A percentile compares a stretch with the other conserved stretches of the same genome.
Evolutionary conservation across 2,888 invertebrate genomes (phyloP).

Genomic region (Drosophila hamatofila): DNA sequence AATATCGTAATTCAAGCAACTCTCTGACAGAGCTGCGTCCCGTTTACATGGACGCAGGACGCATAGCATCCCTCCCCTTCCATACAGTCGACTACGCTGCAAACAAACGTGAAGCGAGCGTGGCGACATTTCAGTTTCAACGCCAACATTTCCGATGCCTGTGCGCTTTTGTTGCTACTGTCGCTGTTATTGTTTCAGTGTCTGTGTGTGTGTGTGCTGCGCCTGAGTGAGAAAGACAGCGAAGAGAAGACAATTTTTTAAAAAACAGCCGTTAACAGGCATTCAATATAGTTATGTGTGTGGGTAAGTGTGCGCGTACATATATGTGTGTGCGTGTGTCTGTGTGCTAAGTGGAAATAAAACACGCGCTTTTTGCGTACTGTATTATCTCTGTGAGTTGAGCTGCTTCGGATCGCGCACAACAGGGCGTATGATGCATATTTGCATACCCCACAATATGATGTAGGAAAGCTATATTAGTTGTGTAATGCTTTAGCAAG

Average conservation of each 20-base stretch:
- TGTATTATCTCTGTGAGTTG: conserved; percentile 61
- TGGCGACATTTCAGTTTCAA: conserved; percentile 83
- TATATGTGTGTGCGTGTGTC: conserved; percentile 17
- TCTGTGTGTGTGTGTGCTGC: conserved; percentile 28
- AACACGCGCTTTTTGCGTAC: conserved; percentile 79
- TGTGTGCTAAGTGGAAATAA: conserved; percentile 77
- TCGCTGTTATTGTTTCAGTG: conserved; percentile 73
- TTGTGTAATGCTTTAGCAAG: neutral
- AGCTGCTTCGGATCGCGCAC: conserved; percentile 46
- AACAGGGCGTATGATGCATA: conserved; percentile 59
- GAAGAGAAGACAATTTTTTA: conserved; percentile 54
- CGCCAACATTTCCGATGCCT: conserved; percentile 85
- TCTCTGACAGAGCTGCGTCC: conserved; percentile 64
- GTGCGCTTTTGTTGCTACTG: conserved; percentile 68
- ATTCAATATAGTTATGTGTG: conserved; percentile 63
- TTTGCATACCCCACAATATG: conserved; percentile 22
- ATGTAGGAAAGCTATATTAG: neutral
- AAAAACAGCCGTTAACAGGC: conserved; percentile 75
- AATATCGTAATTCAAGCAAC: conserved; percentile 83
- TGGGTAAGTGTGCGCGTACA: conserved; percentile 44
- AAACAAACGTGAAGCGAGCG: conserved; percentile 47
- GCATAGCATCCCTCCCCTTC: neutral
- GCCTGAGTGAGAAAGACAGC: conserved; percentile 19
- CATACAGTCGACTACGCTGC: conserved; percentile 21
- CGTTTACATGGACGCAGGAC: conserved; percentile 55